Conservation (phyloP, 2,113 vertebrate genomes). For the Melanerpes aurifrons region DNA sequence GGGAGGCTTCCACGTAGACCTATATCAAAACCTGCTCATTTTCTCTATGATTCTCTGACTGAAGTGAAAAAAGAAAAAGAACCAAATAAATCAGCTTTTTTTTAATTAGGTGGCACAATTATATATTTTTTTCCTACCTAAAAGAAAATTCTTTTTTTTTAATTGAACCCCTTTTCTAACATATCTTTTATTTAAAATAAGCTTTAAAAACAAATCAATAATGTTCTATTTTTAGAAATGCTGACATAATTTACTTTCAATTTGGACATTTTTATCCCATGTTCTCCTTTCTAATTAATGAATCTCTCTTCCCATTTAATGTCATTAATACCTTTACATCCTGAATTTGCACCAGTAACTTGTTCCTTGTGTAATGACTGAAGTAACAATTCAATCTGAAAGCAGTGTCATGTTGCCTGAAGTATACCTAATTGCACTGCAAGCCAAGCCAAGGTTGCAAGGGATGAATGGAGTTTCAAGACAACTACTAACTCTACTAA, state of each 20-base stretch:
- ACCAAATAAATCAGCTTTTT: neutral
- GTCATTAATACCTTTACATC: neutral
- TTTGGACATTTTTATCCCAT: neutral
- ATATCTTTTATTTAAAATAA: neutral
- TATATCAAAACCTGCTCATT: neutral
- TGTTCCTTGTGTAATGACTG: neutral
- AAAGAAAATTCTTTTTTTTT: neutral
- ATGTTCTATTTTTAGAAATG: neutral
- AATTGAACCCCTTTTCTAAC: neutral
- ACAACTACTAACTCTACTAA: neutral
- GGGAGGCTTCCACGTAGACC: neutral
- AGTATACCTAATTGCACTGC: neutral
- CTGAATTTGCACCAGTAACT: neutral
- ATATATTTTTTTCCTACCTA: neutral
- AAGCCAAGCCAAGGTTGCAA: neutral
- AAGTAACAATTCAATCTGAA: neutral
- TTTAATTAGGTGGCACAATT: neutral
- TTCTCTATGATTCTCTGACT: neutral
- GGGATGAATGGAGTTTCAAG: neutral
- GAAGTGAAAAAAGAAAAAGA: neutral
- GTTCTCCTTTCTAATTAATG: neutral
- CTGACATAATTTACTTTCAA: neutral
- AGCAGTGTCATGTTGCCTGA: neutral
- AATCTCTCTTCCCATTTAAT: neutral
- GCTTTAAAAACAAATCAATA: neutral